Percentiles rank a stretch among this genome's conserved stretches.
Conservation (phyloP, 64 coral and sea anemone species). For the Acropora tenuis region DNA sequence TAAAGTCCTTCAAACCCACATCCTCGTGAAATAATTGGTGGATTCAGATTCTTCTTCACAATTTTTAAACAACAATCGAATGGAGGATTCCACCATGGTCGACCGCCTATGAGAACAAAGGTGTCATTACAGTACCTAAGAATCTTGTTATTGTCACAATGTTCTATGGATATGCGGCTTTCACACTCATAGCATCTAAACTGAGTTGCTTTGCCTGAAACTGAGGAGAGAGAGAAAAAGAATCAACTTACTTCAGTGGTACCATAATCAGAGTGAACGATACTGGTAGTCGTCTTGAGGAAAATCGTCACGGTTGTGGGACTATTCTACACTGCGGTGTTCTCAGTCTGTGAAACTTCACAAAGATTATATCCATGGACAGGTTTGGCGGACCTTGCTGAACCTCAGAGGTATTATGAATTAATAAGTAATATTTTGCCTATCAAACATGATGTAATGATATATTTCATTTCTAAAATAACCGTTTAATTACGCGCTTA, state of each 20-base stretch:
- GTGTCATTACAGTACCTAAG: background rate
- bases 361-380: too few relatives aligned
- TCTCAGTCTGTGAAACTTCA: too few relatives aligned
- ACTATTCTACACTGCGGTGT: too few relatives aligned
- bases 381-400: too few relatives aligned
- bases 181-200: slow-evolving; percentile 14
- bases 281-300: too few relatives aligned
- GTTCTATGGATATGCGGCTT: background rate
- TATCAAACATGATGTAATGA: too few relatives aligned
- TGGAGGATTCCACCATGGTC: background rate
- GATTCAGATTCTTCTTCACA: background rate
- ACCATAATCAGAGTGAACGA: background rate
- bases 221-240: background rate
- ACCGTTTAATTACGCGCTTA: too few relatives aligned
- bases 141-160: background rate
- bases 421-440: too few relatives aligned
- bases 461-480: too few relatives aligned
- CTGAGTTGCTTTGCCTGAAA: background rate
- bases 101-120: background rate
- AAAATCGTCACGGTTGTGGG: too few relatives aligned
- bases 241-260: background rate
- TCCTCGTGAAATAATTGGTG: background rate
- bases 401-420: too few relatives aligned
- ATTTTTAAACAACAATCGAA: slow-evolving; percentile 12
- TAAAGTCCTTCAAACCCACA: slow-evolving; percentile 8